Base-by-base conservation (phyloP, 2,888 invertebrate genomes). In the Pseudanteris insignis region DNA sequence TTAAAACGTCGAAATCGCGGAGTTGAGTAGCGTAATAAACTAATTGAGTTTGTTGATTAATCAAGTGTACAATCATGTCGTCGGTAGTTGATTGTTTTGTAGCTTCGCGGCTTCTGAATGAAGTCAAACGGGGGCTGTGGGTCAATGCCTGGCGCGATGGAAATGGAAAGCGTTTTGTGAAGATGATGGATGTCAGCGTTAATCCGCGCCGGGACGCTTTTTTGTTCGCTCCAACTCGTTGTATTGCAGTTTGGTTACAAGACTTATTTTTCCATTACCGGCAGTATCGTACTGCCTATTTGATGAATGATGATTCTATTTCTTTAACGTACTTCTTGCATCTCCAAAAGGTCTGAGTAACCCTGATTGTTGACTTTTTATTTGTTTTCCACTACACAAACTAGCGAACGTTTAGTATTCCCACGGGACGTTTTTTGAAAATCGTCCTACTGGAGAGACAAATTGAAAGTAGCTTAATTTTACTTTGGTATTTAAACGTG, bases 101-200 rank as follows among this genome's bases (percentile, higher is more conserved):
- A 46, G 43, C 13, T 14, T 9, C 28, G 29, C 11, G 15, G 46
- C 47, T 44, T 34, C 55, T 55, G 55, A 51, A 57, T 57, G 50
- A 46, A 50, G 43, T 37, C 38, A 57, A 61, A 62, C 37, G 47
- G 40, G 62, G 51, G 36, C 37, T 51, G 46, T 62, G 53, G 62
- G 62, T 62, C 62, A 62, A 57, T 62, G 62, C 53, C 62, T 62
- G 47, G 29, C 47, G 51, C 50, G 51, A 15, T 62, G 55, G 62
- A 62, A 62, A 57, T 57, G 62, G 47, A 62, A 62, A 62, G 62
- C 57, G 47, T 55, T 62, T 62, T 57, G 57, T 48, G 44, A 44
- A 25, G 43, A 51, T 44, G 50, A 55, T 51, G 44, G 40, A 55
- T 51, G 47, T 47, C 47, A 37, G 25, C 44, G 28, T 9, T 9